Conservation (phyloP, 2,888 invertebrate species). For the Cryptophagus acutangulus region DNA sequence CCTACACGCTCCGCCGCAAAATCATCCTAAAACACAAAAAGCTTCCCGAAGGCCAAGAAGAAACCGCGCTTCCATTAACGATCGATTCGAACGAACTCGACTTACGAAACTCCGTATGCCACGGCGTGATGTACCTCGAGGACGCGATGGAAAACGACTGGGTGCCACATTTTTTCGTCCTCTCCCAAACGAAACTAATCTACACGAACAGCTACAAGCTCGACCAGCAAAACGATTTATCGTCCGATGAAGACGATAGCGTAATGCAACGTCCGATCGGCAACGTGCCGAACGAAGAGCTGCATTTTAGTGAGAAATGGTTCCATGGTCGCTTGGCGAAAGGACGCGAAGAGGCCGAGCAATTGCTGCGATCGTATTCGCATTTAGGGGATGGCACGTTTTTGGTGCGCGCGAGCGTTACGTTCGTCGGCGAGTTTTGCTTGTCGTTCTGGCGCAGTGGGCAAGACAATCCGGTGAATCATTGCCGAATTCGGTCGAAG, state of each 20-base stretch:
- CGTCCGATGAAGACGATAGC: slow-evolving; percentile 44
- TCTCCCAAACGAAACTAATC: slow-evolving; percentile 82
- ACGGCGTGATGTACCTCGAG: slow-evolving; percentile 83
- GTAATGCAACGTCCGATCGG: slow-evolving; percentile 50
- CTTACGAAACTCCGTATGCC: slow-evolving; percentile 77
- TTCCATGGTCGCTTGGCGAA: slow-evolving; percentile 84
- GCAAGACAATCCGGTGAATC: slow-evolving; percentile 83
- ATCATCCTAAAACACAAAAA: slow-evolving; percentile 90
- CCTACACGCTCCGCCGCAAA: slow-evolving; percentile 68
- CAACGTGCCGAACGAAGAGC: slow-evolving; percentile 75
- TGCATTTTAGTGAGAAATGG: slow-evolving; percentile 91
- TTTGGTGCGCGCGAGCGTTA: slow-evolving; percentile 88
- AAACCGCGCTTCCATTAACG: slow-evolving; percentile 56
- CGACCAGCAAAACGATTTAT: slow-evolving; percentile 37
- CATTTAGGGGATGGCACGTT: slow-evolving; percentile 88
- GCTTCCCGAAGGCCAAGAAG: slow-evolving; percentile 82
- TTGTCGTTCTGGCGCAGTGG: slow-evolving; percentile 90
- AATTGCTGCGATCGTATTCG: slow-evolving; percentile 68
- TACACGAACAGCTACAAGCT: slow-evolving; percentile 65
- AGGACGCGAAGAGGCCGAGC: slow-evolving; percentile 75
- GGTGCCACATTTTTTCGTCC: slow-evolving; percentile 90
- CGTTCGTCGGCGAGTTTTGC: slow-evolving; percentile 94
- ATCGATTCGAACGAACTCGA: slow-evolving; percentile 68
- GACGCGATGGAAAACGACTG: slow-evolving; percentile 86
- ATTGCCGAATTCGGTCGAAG: slow-evolving; percentile 85